A percentile compares a stretch with the other conserved stretches of the same genome.
phyloP scores from a whole-genome alignment of 1,140 invertebrate genomes.

The Saccostrea echinata region DNA sequence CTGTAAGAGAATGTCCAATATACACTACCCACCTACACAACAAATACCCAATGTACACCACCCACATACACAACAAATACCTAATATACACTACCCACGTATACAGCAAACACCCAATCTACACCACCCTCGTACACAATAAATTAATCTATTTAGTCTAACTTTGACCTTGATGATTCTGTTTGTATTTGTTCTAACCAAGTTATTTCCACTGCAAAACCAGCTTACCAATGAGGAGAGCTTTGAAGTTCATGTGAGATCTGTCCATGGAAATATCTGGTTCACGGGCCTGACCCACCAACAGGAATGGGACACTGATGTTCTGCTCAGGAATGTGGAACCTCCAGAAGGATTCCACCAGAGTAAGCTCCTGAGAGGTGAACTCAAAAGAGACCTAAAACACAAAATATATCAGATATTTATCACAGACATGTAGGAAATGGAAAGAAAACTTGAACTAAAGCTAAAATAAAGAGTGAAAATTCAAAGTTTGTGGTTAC shows the following conservation, averaged over 20 bases:
- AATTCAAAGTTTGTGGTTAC: conserved; percentile 58
- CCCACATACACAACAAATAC: too few species aligned
- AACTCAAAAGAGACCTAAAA: conserved; percentile 79
- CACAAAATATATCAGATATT: neutral
- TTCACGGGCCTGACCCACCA: conserved; percentile 77
- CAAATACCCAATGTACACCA: too few species aligned
- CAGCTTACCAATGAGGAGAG: conserved; percentile 78
- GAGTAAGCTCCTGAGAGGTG: conserved; percentile 70
- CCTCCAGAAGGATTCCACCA: conserved; percentile 79
- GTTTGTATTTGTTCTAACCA: too few species aligned
- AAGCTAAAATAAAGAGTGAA: neutral
- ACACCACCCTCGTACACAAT: too few species aligned
- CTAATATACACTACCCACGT: too few species aligned
- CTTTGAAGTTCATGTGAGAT: conserved; percentile 79
- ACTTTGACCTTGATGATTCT: too few species aligned
- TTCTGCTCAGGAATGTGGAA: conserved; percentile 78
- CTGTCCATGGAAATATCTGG: conserved; percentile 78
- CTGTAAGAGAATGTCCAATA: conserved; percentile 49
- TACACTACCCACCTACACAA: too few species aligned
- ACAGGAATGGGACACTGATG: conserved; percentile 79
- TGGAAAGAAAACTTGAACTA: neutral
- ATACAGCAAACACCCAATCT: too few species aligned
- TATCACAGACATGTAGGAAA: neutral
- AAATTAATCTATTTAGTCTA: too few species aligned
- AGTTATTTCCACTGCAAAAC: neutral